Conservation (phyloP, 2,888 invertebrate species). For the Drosophila kanekoi region DNA sequence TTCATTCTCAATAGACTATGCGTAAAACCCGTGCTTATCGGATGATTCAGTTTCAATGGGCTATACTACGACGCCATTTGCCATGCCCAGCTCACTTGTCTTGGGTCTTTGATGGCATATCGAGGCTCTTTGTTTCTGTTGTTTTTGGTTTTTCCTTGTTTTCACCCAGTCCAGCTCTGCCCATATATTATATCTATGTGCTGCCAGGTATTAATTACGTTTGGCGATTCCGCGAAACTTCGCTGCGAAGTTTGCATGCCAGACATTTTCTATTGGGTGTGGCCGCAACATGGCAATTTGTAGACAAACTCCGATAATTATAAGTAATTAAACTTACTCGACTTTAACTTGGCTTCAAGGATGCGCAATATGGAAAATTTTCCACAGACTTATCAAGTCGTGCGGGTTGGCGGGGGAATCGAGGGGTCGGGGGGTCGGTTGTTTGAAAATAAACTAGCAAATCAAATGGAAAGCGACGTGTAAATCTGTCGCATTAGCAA, state of each 20-base stretch:
- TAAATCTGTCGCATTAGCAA: conserved; percentile 83
- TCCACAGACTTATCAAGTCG: neutral
- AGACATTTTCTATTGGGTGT: conserved; percentile 29
- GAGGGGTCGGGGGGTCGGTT: neutral
- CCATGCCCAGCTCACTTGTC: neutral
- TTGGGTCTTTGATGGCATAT: conserved; percentile 5
- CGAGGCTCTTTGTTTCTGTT: neutral
- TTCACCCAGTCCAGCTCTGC: conserved; percentile 7
- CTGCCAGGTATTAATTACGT: conserved; percentile 21
- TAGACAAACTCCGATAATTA: conserved; percentile 11
- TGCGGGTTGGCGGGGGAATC: neutral
- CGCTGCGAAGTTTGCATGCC: conserved; percentile 21
- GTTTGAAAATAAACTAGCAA: conserved; percentile 45
- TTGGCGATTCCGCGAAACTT: conserved; percentile 29
- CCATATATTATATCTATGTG: conserved; percentile 1
- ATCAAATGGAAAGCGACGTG: conserved; percentile 61
- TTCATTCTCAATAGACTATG: neutral
- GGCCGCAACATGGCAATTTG: conserved; percentile 10
- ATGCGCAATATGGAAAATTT: conserved; percentile 1
- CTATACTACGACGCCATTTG: conserved; percentile 19
- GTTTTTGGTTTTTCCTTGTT: conserved; percentile 3
- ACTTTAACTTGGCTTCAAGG: conserved; percentile 4
- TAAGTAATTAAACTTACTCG: neutral
- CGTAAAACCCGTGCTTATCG: neutral
- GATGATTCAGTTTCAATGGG: neutral